Conservation (phyloP, 2,888 invertebrate genomes). For the Agriotes lineatus region DNA sequence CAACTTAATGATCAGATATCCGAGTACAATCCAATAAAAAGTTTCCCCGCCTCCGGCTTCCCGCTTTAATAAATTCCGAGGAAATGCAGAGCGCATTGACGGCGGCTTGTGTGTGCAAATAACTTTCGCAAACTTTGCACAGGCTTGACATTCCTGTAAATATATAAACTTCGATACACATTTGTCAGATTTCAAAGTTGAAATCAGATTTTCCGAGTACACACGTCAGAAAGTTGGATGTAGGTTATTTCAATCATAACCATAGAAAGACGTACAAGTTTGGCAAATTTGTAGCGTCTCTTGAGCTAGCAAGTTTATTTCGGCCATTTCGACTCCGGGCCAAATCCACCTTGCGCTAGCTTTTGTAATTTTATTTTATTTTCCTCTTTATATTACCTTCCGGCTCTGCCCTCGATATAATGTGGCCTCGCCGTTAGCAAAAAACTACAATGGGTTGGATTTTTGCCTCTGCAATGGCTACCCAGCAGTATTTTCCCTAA, state of each 20-base stretch:
- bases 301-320: not conserved
- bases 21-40: constrained; percentile 23
- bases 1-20: constrained; percentile 30
- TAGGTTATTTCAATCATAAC: constrained; percentile 42
- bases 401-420: too few relatives aligned
- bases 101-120: constrained; percentile 11
- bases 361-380: not conserved
- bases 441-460: too few relatives aligned
- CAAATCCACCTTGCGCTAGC: not conserved
- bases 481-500: too few relatives aligned
- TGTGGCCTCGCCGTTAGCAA: too few relatives aligned
- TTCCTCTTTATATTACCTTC: not conserved
- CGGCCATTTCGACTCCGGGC: not conserved
- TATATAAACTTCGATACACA: constrained; percentile 44
- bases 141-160: constrained; percentile 36
- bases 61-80: constrained; percentile 1
- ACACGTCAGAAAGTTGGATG: constrained; percentile 43
- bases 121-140: constrained; percentile 27
- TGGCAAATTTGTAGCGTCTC: constrained; percentile 24
- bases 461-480: too few relatives aligned
- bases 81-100: constrained; percentile 4
- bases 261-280: constrained; percentile 26
- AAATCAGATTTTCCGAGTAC: constrained; percentile 42
- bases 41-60: constrained; percentile 4
- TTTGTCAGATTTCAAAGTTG: constrained; percentile 44